Conservation (phyloP, 2,113 vertebrate genomes). For the Pseudorasbora parva region DNA sequence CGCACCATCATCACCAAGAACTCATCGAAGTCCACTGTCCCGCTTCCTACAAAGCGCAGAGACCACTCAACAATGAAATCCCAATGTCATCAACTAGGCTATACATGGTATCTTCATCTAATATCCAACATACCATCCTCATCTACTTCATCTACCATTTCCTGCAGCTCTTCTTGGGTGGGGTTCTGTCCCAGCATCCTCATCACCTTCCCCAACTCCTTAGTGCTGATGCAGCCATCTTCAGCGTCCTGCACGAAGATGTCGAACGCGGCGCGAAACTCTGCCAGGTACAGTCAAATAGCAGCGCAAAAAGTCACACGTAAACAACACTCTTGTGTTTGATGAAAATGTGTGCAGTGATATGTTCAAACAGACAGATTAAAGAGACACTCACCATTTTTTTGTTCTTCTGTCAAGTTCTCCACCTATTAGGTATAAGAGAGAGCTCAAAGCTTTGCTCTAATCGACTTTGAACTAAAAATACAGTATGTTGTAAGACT, state of each 20-base stretch:
- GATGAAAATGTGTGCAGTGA: background rate
- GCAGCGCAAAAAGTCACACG: background rate
- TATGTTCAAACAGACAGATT: background rate
- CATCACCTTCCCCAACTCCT: conserved; percentile 68
- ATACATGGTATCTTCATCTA: background rate
- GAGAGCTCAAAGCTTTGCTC: conserved; percentile 32
- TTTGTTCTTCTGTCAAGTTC: conserved; percentile 81
- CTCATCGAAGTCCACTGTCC: conserved; percentile 82
- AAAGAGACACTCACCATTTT: conserved; percentile 75
- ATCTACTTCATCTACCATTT: conserved; percentile 99
- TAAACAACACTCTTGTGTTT: background rate
- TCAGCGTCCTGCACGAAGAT: conserved; percentile 98
- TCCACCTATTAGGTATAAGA: conserved; percentile 71
- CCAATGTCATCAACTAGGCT: background rate
- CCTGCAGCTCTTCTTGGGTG: conserved; percentile 96
- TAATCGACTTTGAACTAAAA: conserved; percentile 29
- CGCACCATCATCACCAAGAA: conserved; percentile 85
- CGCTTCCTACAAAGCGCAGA: conserved; percentile 72
- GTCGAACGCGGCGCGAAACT: conserved; percentile 98
- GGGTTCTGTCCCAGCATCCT: conserved; percentile 79
- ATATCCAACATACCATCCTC: conserved; percentile 85
- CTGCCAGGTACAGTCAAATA: conserved; percentile 68
- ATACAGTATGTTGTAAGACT: conserved; percentile 23
- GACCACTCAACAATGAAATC: background rate
- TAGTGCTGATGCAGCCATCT: conserved; percentile 99